These are phyloP conservation scores for Mohoua ochrocephala DNA, from an alignment of 2,113 vertebrate species.

Conservation along the genomic window DNA sequence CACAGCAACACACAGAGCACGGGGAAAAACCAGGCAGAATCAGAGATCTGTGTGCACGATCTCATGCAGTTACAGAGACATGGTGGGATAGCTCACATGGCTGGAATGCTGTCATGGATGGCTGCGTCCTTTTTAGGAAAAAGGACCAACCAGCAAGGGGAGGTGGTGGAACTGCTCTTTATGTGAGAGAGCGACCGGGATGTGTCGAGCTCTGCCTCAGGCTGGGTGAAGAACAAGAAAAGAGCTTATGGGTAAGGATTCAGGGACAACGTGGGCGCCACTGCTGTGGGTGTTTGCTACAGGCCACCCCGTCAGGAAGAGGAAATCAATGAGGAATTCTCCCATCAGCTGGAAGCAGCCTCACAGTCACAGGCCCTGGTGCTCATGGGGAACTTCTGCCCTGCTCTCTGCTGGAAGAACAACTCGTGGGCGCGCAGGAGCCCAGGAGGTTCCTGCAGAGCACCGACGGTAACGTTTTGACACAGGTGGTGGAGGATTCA, in stretches of 20 bases:
- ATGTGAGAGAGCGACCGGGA: background rate
- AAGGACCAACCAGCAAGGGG: background rate
- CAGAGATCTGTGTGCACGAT: background rate
- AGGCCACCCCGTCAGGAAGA: background rate
- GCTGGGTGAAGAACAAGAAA: background rate
- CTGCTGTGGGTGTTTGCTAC: background rate
- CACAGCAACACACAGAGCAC: background rate
- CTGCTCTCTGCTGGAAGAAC: background rate
- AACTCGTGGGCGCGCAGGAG: background rate
- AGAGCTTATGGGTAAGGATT: background rate
- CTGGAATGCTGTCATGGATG: background rate
- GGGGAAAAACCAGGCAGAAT: background rate
- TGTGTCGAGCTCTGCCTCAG: accelerated
- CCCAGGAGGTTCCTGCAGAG: background rate
- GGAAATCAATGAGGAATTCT: background rate
- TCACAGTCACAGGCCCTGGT: background rate
- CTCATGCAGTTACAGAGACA: background rate
- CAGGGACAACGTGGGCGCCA: background rate
- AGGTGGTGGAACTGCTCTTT: background rate
- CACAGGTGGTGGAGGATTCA: background rate
- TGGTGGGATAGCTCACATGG: background rate
- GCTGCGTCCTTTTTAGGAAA: too few species aligned
- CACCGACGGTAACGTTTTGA: background rate
- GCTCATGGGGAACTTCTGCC: background rate
- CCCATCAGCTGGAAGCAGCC: background rate